These are phyloP conservation scores for Sialis lutaria DNA, from an alignment of 2,888 invertebrate genomes.

Conservation along the genomic window DNA sequence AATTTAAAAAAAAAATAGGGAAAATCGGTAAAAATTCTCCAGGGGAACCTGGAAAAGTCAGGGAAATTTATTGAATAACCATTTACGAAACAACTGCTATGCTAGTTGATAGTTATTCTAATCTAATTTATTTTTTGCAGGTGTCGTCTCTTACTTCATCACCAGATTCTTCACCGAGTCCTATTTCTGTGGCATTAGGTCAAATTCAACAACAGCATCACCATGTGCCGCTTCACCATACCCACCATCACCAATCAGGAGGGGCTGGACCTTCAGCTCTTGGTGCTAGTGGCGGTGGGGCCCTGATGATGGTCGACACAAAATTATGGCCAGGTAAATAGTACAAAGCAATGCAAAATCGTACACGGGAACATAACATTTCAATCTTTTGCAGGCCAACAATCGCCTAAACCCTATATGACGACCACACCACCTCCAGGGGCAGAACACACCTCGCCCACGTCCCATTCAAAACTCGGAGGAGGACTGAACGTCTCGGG, in stretches of 20 bases:
- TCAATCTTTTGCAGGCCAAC: conserved; percentile 6
- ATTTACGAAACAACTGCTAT: no score
- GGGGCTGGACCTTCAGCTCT: no score
- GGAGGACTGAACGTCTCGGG: no score
- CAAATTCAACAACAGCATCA: conserved; percentile 18
- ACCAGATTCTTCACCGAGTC: conserved; percentile 79
- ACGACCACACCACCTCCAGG: conserved; percentile 35
- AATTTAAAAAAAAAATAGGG: no score
- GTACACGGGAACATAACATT: conserved; percentile 29
- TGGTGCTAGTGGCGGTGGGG: conserved; percentile 7
- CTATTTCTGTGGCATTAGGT: conserved; percentile 58
- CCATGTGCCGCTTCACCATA: conserved; percentile 5
- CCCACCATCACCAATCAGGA: no score
- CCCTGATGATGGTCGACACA: conserved; percentile 6
- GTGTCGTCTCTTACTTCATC: conserved; percentile 76
- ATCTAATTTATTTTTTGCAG: conserved; percentile 5
- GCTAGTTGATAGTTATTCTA: conserved; percentile 1
- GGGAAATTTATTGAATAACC: no score
- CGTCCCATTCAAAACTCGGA: no score
- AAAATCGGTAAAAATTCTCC: no score
- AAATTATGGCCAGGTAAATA: conserved; percentile 16
- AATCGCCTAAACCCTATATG: no score
- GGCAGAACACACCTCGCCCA: no score
- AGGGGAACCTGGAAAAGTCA: no score
- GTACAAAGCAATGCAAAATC: conserved; percentile 44